Evolutionary conservation across 1,140 invertebrate genomes (phyloP).

Genomic region (Neodiprion virginianus): DNA sequence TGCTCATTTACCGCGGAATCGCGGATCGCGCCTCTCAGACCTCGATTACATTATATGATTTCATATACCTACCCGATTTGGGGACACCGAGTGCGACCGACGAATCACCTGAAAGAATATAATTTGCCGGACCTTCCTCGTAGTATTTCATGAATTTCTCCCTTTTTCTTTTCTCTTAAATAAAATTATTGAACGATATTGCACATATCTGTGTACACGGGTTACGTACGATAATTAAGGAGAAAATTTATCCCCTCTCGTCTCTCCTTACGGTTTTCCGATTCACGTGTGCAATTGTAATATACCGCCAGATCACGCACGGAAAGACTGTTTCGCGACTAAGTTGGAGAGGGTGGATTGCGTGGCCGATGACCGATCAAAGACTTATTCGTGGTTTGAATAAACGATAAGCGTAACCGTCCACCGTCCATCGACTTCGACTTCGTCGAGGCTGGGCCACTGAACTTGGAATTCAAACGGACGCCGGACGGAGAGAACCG

Average conservation of each 20-base stretch:
- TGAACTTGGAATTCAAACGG: not conserved
- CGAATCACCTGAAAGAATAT: too few relatives aligned
- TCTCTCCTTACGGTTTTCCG: not conserved
- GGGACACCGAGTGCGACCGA: too few relatives aligned
- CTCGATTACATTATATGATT: too few relatives aligned
- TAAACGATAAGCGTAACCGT: slow-evolving; percentile 1
- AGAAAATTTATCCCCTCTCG: not conserved
- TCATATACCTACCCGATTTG: too few relatives aligned
- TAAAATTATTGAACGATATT: too few relatives aligned
- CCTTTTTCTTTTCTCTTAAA: too few relatives aligned
- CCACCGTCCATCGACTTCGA: not conserved
- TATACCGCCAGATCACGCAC: not conserved
- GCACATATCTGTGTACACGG: too few relatives aligned
- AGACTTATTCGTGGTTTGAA: not conserved
- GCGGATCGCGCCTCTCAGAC: too few relatives aligned
- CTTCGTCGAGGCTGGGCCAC: not conserved
- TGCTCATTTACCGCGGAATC: too few relatives aligned
- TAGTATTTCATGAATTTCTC: too few relatives aligned
- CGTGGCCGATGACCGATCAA: slow-evolving; percentile 2
- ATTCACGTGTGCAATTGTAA: not conserved
- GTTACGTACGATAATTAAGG: too few relatives aligned
- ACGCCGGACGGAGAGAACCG: not conserved
- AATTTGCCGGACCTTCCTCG: too few relatives aligned
- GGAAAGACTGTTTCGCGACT: not conserved
- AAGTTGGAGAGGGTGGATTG: not conserved